A percentile compares a stretch with the other conserved stretches of the same genome.
These are phyloP conservation scores for Heliconius cydno DNA, from an alignment of 2,888 invertebrate genomes.

Conservation along the genomic window DNA sequence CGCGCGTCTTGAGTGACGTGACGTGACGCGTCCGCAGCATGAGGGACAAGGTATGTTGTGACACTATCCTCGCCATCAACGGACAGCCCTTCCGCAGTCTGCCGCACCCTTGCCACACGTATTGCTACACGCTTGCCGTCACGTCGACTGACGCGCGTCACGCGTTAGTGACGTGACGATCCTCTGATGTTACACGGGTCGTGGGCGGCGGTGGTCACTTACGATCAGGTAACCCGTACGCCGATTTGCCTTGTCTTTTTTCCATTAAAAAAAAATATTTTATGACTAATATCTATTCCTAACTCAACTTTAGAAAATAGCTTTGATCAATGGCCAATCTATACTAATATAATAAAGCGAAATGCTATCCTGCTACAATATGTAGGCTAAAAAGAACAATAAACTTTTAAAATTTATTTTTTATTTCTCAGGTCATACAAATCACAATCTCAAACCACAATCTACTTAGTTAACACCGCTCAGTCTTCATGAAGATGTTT, in stretches of 20 bases:
- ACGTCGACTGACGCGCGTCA: slow-evolving; percentile 53
- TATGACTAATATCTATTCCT: too few species aligned
- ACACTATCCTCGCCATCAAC: slow-evolving; percentile 95
- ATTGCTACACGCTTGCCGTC: neutral
- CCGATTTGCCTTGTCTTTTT: too few species aligned
- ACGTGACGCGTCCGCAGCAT: neutral
- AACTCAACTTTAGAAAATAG: neutral
- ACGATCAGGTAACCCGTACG: too few species aligned
- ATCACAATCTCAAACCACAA: slow-evolving; percentile 27
- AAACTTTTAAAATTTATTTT: neutral
- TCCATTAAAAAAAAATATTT: too few species aligned
- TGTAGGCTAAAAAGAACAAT: neutral
- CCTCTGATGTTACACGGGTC: too few species aligned
- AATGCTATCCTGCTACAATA: too few species aligned
- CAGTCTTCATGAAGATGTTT: slow-evolving; percentile 28
- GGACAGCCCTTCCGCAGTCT: slow-evolving; percentile 84
- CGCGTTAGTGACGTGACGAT: slow-evolving; percentile 41
- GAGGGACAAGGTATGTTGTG: slow-evolving; percentile 59
- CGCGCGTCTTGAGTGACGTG: slow-evolving; percentile 42
- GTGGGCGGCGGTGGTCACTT: too few species aligned
- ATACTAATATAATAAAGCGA: too few species aligned
- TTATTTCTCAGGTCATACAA: neutral
- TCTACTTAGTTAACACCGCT: slow-evolving; percentile 6
- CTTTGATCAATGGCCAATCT: too few species aligned
- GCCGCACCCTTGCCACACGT: too few species aligned